Conservation (phyloP, 2,113 vertebrate species). For the Henicopernis longicauda region DNA sequence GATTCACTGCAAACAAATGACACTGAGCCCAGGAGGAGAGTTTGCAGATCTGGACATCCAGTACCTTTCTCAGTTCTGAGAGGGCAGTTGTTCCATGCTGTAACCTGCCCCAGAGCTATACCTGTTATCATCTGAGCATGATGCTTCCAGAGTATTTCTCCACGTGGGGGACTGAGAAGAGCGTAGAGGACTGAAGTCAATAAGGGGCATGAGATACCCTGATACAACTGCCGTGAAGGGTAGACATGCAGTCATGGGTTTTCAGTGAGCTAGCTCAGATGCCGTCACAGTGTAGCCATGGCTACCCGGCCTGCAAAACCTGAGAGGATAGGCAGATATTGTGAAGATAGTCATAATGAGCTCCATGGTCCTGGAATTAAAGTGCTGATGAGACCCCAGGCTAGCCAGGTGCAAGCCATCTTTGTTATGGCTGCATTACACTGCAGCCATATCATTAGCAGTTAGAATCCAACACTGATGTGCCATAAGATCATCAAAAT, state of each 20-base stretch:
- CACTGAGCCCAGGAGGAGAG: not conserved
- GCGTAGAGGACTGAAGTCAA: fast-evolving
- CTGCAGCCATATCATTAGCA: not conserved
- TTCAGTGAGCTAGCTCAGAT: not conserved
- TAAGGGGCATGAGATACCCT: not conserved
- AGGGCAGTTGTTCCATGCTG: not conserved
- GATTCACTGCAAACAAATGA: not conserved
- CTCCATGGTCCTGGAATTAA: not conserved
- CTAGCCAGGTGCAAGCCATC: not conserved
- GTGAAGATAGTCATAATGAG: not conserved
- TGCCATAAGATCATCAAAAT: not conserved
- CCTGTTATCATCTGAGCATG: fast-evolving
- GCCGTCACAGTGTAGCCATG: not conserved
- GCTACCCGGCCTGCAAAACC: not conserved
- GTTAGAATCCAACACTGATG: fast-evolving
- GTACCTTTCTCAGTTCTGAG: not conserved
- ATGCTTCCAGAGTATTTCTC: not conserved
- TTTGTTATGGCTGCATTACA: not conserved
- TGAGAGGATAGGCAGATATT: not conserved
- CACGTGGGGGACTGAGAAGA: not conserved
- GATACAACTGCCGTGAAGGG: not conserved
- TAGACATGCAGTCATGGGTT: not conserved
- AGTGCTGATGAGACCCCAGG: not conserved
- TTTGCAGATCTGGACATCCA: not conserved
- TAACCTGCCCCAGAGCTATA: not conserved